phyloP scores from a whole-genome alignment of 2,888 invertebrate genomes.

The Drosophila rellima region DNA sequence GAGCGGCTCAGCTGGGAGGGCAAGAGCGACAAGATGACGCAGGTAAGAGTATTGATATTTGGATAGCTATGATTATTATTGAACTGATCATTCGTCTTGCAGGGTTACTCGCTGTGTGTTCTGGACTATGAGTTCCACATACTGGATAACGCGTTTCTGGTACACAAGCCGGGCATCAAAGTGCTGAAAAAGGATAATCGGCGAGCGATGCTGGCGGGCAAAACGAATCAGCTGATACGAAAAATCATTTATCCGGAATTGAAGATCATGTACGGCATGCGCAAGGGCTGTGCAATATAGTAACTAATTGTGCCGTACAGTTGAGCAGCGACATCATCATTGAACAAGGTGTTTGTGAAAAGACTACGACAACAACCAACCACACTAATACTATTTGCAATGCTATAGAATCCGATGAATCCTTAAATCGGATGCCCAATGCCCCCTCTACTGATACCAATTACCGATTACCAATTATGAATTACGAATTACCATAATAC shows the following conservation, averaged over 20 bases:
- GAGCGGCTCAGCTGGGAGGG: conserved; percentile 98
- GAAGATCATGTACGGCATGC: conserved; percentile 92
- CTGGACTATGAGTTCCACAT: conserved; percentile 97
- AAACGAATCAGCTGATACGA: conserved; percentile 92
- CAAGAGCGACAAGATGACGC: conserved; percentile 98
- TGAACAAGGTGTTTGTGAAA: conserved; percentile 51
- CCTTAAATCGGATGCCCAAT: conserved; percentile 11
- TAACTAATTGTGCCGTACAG: conserved; percentile 83
- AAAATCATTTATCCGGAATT: conserved; percentile 94
- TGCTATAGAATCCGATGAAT: conserved; percentile 58
- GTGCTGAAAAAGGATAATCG: conserved; percentile 92
- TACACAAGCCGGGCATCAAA: conserved; percentile 97
- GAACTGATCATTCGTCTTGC: not conserved
- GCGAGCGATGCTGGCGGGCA: conserved; percentile 90
- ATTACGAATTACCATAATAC: conserved; percentile 18
- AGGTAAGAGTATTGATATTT: conserved; percentile 87
- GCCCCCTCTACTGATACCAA: conserved; percentile 32
- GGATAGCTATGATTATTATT: too few species aligned
- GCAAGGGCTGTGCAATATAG: conserved; percentile 93
- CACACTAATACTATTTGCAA: conserved; percentile 67
- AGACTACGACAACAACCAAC: conserved; percentile 51
- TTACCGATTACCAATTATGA: conserved; percentile 8
- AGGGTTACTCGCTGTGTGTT: conserved; percentile 96
- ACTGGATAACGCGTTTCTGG: conserved; percentile 96
- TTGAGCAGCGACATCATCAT: conserved; percentile 65